Evolutionary conservation across 1,140 invertebrate genomes (phyloP), one percentile per base, ranked within the genome.

Genomic region (Leptonema lineaticorne): DNA sequence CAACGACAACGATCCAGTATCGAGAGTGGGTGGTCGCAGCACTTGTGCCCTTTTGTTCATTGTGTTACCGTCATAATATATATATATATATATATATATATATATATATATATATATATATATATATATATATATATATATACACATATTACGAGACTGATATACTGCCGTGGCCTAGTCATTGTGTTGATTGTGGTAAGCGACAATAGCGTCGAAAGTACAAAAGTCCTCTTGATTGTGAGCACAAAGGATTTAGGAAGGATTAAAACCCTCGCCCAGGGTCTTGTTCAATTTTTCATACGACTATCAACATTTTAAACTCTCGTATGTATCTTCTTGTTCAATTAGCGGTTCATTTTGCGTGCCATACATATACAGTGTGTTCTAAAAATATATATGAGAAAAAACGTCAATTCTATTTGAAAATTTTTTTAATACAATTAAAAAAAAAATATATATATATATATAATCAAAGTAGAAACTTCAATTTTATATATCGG

Each of bases 161-260:
- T n/a, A 41, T 11, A 41, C 37, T 4, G 16, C 37, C 37, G 37
- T 11, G 9, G 3, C n/a, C 37, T 41, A 41, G 37, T 41, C 16
- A 41, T 41, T 41, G 37, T 41, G 37, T 41, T 41, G 37, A 41
- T 41, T 41, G 11, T 41, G n/a, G 37, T 41, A 41, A 4, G 37
- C 9, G 37, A 41, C 37, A 41, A 41, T 41, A 16, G 3, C 37
- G 9, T 14, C 30, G 30, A 33, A 11, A 33, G 30, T 11, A 33
- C 30, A n/a, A n/a, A 11, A 18, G 50, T 53, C 50, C 50, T n/a
- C n/a, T n/a, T 53, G 50, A 53, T 53, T 53, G n/a, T n/a, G 50
- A 53, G 27, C 50, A 53, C 11, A 53, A 53, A 53, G 50, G 50
- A 53, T 53, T 53, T 53, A 18, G 50, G 20, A 20, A 48, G 46